Evolutionary conservation across 2,797 vertebrate genomes (phyloP).

Genomic region (Sebastes matsubarae): DNA sequence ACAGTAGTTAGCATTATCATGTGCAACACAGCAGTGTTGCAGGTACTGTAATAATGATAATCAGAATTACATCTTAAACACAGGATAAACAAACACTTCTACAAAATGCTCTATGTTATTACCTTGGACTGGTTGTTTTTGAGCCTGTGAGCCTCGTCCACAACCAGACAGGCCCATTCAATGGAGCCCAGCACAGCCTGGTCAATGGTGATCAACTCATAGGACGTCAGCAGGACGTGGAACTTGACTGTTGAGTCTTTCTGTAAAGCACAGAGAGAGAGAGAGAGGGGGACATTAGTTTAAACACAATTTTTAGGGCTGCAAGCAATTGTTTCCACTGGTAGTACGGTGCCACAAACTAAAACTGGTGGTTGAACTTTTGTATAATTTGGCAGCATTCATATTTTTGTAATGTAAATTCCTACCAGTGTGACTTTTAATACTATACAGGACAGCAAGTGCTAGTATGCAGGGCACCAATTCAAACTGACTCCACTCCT

Average conservation of each 20-base stretch:
- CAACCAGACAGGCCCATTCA: slow-evolving; percentile 97
- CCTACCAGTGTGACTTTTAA: neutral
- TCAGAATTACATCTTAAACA: neutral
- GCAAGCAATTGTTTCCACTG: neutral
- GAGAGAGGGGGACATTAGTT: neutral
- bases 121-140: slow-evolving; percentile 99
- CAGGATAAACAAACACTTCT: neutral
- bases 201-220: slow-evolving; percentile 97
- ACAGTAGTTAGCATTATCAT: neutral
- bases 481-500: neutral
- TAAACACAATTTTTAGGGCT: neutral
- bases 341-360: neutral
- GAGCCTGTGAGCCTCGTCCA: slow-evolving; percentile 97
- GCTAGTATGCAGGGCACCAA: neutral
- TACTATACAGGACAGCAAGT: neutral
- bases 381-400: neutral
- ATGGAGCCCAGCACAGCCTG: slow-evolving; percentile 97
- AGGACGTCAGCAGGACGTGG: slow-evolving; percentile 95
- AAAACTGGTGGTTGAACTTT: neutral
- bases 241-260: slow-evolving; percentile 98
- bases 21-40: neutral
- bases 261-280: slow-evolving; percentile 71
- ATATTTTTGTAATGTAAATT: neutral
- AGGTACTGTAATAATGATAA: neutral
- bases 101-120: neutral